Conservation (phyloP, 2,888 invertebrate genomes). For the Perdita meconis region DNA sequence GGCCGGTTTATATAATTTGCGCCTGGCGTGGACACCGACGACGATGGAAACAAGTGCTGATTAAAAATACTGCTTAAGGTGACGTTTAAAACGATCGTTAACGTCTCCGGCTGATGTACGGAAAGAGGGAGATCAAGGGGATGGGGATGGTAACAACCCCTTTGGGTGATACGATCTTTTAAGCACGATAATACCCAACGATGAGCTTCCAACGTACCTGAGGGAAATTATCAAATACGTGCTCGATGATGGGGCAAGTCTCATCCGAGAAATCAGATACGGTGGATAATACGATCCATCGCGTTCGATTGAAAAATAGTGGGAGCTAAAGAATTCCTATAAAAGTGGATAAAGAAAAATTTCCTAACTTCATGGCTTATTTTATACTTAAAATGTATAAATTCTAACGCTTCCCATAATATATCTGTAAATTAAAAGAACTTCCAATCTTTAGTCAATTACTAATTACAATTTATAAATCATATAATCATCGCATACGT, state of each 20-base stretch:
- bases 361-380: too few relatives aligned
- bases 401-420: too few relatives aligned
- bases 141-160: slow-evolving; percentile 70
- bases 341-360: not conserved
- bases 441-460: too few relatives aligned
- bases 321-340: not conserved
- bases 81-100: slow-evolving; percentile 66
- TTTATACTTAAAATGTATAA: too few relatives aligned
- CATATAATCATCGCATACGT: too few relatives aligned
- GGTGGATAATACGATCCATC: slow-evolving; percentile 21
- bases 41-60: slow-evolving; percentile 54
- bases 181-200: slow-evolving; percentile 70
- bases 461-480: too few relatives aligned
- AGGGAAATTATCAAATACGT: slow-evolving; percentile 69
- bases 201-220: slow-evolving; percentile 67
- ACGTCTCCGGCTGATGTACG: slow-evolving; percentile 59
- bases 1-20: slow-evolving; percentile 25
- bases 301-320: slow-evolving; percentile 16
- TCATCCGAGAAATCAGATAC: slow-evolving; percentile 27
- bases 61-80: slow-evolving; percentile 70
- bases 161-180: slow-evolving; percentile 72
- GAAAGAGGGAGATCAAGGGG: slow-evolving; percentile 42
- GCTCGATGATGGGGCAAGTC: slow-evolving; percentile 59
- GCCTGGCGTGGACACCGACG: slow-evolving; percentile 33
- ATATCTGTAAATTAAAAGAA: too few relatives aligned